Evolutionary conservation across 2,888 invertebrate genomes (phyloP).

Genomic region (Corbicula japonica): DNA sequence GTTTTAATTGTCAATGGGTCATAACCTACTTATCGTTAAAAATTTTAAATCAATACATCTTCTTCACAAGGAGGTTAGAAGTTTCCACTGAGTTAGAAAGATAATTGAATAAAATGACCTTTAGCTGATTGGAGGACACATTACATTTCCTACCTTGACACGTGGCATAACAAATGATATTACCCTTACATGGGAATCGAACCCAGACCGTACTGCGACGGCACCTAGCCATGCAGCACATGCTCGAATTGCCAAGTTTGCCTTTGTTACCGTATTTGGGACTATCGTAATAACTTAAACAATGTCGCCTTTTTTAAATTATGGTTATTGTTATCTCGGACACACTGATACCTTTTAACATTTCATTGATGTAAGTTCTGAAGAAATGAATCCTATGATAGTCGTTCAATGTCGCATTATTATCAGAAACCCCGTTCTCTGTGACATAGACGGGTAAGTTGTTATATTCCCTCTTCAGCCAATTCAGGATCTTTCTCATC

Average conservation of each 20-base stretch:
- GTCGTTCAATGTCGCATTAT: slow-evolving; percentile 78
- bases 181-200: too few relatives aligned
- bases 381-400: slow-evolving; percentile 78
- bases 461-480: slow-evolving; percentile 79
- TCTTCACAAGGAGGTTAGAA: too few relatives aligned
- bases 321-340: background rate
- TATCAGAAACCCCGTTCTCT: slow-evolving; percentile 83
- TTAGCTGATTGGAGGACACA: too few relatives aligned
- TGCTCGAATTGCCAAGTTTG: background rate
- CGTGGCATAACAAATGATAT: too few relatives aligned
- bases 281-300: background rate
- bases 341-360: slow-evolving; percentile 83
- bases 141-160: too few relatives aligned
- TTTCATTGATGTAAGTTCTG: slow-evolving; percentile 81
- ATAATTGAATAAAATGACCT: too few relatives aligned
- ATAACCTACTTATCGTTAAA: too few relatives aligned
- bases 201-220: too few relatives aligned
- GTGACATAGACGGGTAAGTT: slow-evolving; percentile 80
- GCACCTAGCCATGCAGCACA: too few relatives aligned
- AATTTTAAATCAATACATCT: too few relatives aligned
- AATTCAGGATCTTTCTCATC: slow-evolving; percentile 79
- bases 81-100: too few relatives aligned
- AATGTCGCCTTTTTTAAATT: background rate
- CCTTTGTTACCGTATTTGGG: background rate
- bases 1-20: too few relatives aligned